Evolutionary conservation across 2,797 vertebrate genomes (phyloP).

Genomic region (Karalla daura): DNA sequence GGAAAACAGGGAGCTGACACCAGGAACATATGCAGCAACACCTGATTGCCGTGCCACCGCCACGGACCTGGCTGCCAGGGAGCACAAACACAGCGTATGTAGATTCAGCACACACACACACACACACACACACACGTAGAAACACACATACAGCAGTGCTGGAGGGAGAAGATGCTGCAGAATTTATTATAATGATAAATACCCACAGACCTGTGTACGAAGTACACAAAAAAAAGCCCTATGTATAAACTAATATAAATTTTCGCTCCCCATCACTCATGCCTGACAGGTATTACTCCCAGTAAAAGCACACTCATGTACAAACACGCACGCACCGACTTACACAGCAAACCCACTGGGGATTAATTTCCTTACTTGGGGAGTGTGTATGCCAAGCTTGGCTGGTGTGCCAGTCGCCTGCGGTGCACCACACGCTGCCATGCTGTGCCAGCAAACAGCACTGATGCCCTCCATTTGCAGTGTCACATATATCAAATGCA

Average conservation of each 20-base stretch:
- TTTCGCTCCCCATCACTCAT: constrained; percentile 22
- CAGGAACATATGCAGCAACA: constrained; percentile 80
- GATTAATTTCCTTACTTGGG: constrained; percentile 92
- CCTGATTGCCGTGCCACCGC: constrained; percentile 69
- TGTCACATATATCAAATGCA: constrained; percentile 97
- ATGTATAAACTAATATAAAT: not conserved
- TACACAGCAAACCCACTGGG: constrained; percentile 83
- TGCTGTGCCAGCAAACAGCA: constrained; percentile 95
- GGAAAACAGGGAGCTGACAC: constrained; percentile 77
- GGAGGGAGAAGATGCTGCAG: not conserved
- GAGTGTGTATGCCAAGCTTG: constrained; percentile 87
- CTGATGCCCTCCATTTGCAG: constrained; percentile 96
- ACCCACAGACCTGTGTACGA: not conserved
- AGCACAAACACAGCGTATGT: constrained; percentile 37
- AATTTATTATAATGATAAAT: constrained; percentile 9
- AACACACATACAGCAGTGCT: not conserved
- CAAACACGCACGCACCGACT: constrained; percentile 45
- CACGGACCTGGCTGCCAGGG: constrained; percentile 51
- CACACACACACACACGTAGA: too few relatives aligned
- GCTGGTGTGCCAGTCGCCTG: constrained; percentile 91
- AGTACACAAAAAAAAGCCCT: not conserved
- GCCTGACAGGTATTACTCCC: not conserved
- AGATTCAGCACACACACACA: constrained; percentile 29
- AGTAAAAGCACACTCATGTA: constrained; percentile 16
- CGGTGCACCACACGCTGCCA: constrained; percentile 94